A percentile compares a stretch with the other conserved stretches of the same genome.
phyloP scores from a whole-genome alignment of 2,113 vertebrate genomes.

The Rousettus leschenaultii region DNA sequence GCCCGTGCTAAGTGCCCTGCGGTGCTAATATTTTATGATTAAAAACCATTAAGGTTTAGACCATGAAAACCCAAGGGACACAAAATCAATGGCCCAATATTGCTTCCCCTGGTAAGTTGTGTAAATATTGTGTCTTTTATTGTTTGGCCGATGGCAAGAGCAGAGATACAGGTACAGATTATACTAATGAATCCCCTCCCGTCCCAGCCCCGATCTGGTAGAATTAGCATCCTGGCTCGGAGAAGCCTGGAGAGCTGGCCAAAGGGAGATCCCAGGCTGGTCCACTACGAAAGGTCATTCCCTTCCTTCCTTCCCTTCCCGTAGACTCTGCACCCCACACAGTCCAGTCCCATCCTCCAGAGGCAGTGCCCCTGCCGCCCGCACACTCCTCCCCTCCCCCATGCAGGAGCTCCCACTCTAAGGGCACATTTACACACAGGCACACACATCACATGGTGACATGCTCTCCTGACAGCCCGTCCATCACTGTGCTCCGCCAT shows the following conservation, averaged over 20 bases:
- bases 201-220: conserved; percentile 30
- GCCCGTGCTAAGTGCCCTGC: conserved; percentile 59
- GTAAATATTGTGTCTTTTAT: conserved; percentile 82
- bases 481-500: conserved; percentile 45
- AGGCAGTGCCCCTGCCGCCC: neutral
- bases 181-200: conserved; percentile 70
- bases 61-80: conserved; percentile 74
- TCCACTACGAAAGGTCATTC: neutral
- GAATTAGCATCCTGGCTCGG: conserved; percentile 51
- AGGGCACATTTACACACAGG: neutral
- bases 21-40: conserved; percentile 74
- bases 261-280: neutral
- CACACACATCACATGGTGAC: neutral
- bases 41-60: conserved; percentile 77
- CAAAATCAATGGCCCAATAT: conserved; percentile 80
- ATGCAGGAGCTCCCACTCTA: neutral
- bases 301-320: no score
- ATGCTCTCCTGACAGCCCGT: conserved; percentile 57
- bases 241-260: neutral
- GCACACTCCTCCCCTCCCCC: neutral
- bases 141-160: conserved; percentile 79
- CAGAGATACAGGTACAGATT: conserved; percentile 66
- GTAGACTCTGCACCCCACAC: accelerated
- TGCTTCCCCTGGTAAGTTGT: conserved; percentile 72
- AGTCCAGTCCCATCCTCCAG: neutral